Evolutionary conservation across 2,113 vertebrate species (phyloP), one percentile per base, ranked within the genome.

Genomic region (Speoplatyrhinus poulsoni): DNA sequence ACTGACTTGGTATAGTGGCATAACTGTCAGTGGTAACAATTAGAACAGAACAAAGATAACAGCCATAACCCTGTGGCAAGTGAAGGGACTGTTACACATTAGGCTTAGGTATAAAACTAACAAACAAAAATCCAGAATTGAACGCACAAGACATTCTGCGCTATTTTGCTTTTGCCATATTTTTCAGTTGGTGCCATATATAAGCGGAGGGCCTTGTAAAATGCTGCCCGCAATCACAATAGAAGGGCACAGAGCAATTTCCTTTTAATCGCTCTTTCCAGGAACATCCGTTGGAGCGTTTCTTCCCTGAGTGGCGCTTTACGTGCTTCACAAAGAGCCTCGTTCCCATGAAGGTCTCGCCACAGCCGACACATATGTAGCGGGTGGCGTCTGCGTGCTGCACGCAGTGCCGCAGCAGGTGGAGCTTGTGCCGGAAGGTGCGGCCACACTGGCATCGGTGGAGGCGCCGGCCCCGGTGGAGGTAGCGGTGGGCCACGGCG

Each of bases 131-230:
- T 6, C 3, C 36, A 41, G 36, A 41, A 8, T 6, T 1, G 36
- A 41, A 8, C 36, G 36, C 36, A 8, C 36, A 41, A 5, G 36
- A 2, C 9, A 13, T 2, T 63, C 78, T 77, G 60, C 73, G 47
- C 1, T 9, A 32, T 63, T 84, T 76, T 0, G 55, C 60, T 72
- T 75, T 76, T 52, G 26, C 67, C 57, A 62, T 68, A 79, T 92
- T 93, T 82, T 85, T 82, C 69, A 94, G 81, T 61, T 90, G 89
- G 60, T 94, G 93, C 92, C 92, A 94, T 70, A 94, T 89, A 59
- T 87, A 92, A 13, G 90, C 90, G 0, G 93, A 84, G 4, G 93
- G 89, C 58, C 91, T 89, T 0, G 59, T 75, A 80, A 94, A 95
- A 3, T 57, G 19, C 52, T 65, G 81, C 46, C 93, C 93, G 4